A percentile compares a stretch with the other conserved stretches of the same genome.
Evolutionary conservation across 1,140 invertebrate genomes (phyloP).

Genomic region (Musca domestica): DNA sequence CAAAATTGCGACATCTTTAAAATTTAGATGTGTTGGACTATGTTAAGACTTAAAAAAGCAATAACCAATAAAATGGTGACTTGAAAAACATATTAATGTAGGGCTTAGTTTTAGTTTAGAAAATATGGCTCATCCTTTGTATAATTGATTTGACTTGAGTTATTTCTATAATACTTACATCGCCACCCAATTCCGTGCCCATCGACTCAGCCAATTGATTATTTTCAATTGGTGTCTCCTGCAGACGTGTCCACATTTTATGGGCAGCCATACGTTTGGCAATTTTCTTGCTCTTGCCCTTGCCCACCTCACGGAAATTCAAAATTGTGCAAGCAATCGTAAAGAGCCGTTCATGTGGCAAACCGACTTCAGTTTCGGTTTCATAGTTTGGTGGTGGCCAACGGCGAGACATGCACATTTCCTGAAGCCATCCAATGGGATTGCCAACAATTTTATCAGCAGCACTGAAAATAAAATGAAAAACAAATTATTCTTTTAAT

Average conservation of each 20-base stretch:
- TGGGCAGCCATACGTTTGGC: slow-evolving; percentile 91
- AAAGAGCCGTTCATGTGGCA: slow-evolving; percentile 90
- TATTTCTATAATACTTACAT: slow-evolving; percentile 39
- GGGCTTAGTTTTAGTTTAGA: background rate
- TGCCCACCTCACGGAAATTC: slow-evolving; percentile 77
- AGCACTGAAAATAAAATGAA: slow-evolving; percentile 32
- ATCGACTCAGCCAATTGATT: slow-evolving; percentile 55
- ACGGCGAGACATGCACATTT: slow-evolving; percentile 92
- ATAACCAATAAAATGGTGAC: slow-evolving; percentile 58
- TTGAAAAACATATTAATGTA: slow-evolving; percentile 46
- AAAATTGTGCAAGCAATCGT: slow-evolving; percentile 87
- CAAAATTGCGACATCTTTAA: background rate
- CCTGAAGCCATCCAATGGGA: slow-evolving; percentile 92
- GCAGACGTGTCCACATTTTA: slow-evolving; percentile 84
- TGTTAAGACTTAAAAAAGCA: background rate
- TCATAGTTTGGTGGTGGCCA: slow-evolving; percentile 93
- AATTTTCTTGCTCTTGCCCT: slow-evolving; percentile 93
- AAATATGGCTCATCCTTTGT: background rate
- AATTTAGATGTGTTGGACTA: background rate
- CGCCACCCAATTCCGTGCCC: slow-evolving; percentile 50
- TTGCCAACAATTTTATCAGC: slow-evolving; percentile 78
- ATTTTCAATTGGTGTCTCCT: slow-evolving; percentile 73
- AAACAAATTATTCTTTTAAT: background rate
- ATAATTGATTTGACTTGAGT: background rate
- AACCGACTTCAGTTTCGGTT: slow-evolving; percentile 83